Base-by-base conservation (phyloP, 2,113 vertebrate species). In the Odobenus rosmarus region DNA sequence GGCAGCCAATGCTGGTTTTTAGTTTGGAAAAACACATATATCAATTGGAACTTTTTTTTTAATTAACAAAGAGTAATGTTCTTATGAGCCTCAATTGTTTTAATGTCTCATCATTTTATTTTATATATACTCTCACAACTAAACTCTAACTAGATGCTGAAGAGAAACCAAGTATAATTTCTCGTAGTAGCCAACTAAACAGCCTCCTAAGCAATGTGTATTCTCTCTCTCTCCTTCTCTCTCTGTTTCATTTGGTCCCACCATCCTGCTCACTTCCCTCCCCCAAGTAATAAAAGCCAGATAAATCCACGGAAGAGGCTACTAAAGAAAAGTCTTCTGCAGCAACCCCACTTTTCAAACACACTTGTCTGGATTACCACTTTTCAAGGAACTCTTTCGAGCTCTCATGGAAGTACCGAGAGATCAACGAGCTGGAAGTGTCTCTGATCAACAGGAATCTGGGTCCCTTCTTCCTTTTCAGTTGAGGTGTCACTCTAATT, bases 401-500 rank as follows among this genome's bases (percentile, higher is more conserved):
- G 18, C 33, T 18, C 64, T 69, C 39, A 7, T 12, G 53, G 85
- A 91, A 39, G 71, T 49, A 80, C 79, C 62, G 42, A 61, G 86
- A 57, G 33, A 77, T 11, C 15, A 18, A 51, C 11, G 42, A 61
- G 46, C 55, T 81, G 71, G 33, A 85, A 55, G 39, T 4, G 0
- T 93, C 57, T 97, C 80, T 77, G 83, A 72, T 49, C 49, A 72
- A 79, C 10, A 90, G 59, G 84, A 87, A 92, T 96, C 19, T 42
- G 46, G 95, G 84, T 57, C 87, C 76, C 72, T 81, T 90, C 79
- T 71, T 97, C 62, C 90, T 90, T 51, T 88, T 33, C 55, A 55
- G 93, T 91, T 31, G 77, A 88, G 11, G 51, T 11, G 46, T 53
- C 46, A 53, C 87, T 89, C 81, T 96, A 72, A 96, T 76, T 96